Percentiles rank a stretch among this genome's conserved stretches.
These are phyloP conservation scores for Lepidurus packardi DNA, from an alignment of 1,140 invertebrate genomes.

Conservation along the genomic window DNA sequence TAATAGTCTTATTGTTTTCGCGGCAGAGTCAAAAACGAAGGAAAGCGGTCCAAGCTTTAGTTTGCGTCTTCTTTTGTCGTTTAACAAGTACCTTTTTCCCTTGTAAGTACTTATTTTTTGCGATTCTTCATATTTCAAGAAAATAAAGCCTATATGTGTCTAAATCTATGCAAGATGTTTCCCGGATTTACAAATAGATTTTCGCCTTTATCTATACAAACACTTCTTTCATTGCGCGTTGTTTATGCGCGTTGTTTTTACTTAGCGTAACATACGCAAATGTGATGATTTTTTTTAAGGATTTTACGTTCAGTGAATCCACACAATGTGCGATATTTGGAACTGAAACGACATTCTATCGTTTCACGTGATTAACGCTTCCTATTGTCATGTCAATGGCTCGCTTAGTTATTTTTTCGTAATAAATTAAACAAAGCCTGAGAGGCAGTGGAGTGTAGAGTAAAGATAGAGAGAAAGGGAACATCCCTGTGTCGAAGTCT, in stretches of 20 bases:
- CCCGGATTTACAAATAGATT: neutral
- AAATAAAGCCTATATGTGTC: neutral
- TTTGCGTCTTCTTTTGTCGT: constrained; percentile 26
- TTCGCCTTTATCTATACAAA: neutral
- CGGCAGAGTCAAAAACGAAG: constrained; percentile 33
- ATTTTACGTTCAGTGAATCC: no score
- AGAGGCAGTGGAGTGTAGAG: no score
- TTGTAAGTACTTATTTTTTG: neutral
- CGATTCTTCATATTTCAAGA: neutral
- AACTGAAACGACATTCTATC: no score
- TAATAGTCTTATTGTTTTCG: neutral
- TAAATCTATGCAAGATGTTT: neutral
- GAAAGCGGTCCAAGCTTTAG: constrained; percentile 34
- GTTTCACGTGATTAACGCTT: no score
- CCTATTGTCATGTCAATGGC: no score
- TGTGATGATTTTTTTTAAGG: neutral
- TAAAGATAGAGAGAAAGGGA: no score
- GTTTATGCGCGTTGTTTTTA: neutral
- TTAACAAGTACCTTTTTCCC: no score
- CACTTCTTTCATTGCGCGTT: no score
- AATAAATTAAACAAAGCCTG: no score
- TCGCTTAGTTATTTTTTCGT: no score
- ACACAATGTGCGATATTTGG: no score
- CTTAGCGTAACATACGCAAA: neutral
- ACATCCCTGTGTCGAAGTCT: no score